These are phyloP conservation scores for Pinctada fucata DNA, from an alignment of 2,888 invertebrate genomes.

Conservation along the genomic window DNA sequence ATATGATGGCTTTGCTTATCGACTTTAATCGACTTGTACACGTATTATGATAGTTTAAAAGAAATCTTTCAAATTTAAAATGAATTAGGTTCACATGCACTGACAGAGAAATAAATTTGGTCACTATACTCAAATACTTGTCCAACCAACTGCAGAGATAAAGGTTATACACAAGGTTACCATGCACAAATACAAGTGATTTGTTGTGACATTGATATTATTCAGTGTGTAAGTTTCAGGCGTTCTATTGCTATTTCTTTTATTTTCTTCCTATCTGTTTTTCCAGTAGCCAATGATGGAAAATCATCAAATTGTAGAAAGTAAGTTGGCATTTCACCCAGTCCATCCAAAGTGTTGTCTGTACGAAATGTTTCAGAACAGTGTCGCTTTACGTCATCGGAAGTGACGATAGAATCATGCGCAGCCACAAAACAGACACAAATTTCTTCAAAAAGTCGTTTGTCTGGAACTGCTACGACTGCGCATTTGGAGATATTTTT, in stretches of 20 bases:
- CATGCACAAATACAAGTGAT: no score
- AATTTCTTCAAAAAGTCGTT: conserved; percentile 28
- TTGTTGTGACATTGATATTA: no score
- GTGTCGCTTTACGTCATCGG: conserved; percentile 13
- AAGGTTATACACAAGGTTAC: no score
- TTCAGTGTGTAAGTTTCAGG: not conserved
- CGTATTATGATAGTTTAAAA: no score
- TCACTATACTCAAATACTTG: no score
- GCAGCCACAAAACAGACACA: conserved; percentile 22
- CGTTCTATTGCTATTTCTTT: conserved; percentile 12
- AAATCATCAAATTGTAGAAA: conserved; percentile 8
- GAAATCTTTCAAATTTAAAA: no score
- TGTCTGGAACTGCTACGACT: conserved; percentile 27
- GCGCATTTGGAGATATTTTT: not conserved
- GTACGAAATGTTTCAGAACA: conserved; percentile 10
- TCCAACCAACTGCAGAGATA: no score
- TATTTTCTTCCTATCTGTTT: conserved; percentile 5
- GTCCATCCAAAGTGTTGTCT: conserved; percentile 11
- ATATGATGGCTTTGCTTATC: no score
- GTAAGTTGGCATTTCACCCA: conserved; percentile 25
- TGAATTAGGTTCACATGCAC: no score
- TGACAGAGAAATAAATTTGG: no score
- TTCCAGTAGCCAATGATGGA: conserved; percentile 3
- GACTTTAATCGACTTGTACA: no score
- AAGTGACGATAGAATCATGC: not conserved